Percentiles rank a stretch among this genome's conserved stretches.
Conservation (phyloP, 1,140 invertebrate genomes). For the Scaptomyza pallida region DNA sequence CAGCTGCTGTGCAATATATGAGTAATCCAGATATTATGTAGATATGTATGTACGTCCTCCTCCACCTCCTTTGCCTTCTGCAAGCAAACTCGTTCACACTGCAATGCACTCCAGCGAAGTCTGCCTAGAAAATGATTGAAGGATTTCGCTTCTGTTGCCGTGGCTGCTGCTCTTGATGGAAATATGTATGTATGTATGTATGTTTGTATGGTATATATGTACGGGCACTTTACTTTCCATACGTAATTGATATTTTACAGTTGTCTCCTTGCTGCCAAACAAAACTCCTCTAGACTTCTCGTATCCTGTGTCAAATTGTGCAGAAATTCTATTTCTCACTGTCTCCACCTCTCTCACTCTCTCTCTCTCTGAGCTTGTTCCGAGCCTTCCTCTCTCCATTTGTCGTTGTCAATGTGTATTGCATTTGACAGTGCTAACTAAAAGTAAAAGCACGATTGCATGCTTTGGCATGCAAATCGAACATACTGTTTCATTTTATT, state of each 20-base stretch:
- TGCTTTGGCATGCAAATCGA: background rate
- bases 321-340: slow-evolving; percentile 74
- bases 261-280: slow-evolving; percentile 53
- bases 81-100: background rate
- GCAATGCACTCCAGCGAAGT: slow-evolving; percentile 32
- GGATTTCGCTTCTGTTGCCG: slow-evolving; percentile 55
- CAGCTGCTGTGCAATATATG: slow-evolving; percentile 41
- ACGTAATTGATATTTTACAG: slow-evolving; percentile 79
- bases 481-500: background rate
- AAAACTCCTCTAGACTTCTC: slow-evolving; percentile 1
- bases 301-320: slow-evolving; percentile 63
- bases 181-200: background rate
- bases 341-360: slow-evolving; percentile 51
- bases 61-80: background rate
- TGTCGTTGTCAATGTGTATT: slow-evolving; percentile 5
- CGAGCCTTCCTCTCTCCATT: background rate
- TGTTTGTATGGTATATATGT: slow-evolving; percentile 5
- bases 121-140: slow-evolving; percentile 75
- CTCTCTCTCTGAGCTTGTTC: background rate
- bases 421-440: slow-evolving; percentile 19
- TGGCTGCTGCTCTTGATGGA: slow-evolving; percentile 17
- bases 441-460: background rate
- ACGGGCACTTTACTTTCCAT: slow-evolving; percentile 67
- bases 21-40: slow-evolving; percentile 43
- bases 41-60: background rate